Evolutionary conservation across 2,797 vertebrate species (phyloP).

Genomic region (Enteromius paludinosus): DNA sequence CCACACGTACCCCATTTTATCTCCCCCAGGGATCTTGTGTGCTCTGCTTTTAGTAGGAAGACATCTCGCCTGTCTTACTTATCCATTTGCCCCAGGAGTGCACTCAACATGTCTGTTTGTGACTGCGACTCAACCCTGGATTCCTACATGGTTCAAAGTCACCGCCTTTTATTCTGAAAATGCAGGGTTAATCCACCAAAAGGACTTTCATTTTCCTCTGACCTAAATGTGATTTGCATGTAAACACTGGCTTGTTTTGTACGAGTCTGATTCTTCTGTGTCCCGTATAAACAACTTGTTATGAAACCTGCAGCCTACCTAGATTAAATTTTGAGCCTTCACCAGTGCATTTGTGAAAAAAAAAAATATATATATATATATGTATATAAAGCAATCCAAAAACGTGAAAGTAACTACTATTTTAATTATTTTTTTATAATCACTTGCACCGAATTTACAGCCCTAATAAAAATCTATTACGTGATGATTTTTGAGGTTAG

Average conservation of each 20-base stretch:
- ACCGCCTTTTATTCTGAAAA: neutral
- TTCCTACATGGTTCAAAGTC: constrained; percentile 10
- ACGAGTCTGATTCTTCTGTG: neutral
- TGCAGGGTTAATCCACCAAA: neutral
- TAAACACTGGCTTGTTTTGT: constrained; percentile 16
- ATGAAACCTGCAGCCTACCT: neutral
- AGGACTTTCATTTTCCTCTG: neutral
- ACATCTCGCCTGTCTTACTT: constrained; percentile 38
- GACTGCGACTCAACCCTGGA: constrained; percentile 31
- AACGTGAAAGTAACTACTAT: neutral
- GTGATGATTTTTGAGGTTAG: neutral
- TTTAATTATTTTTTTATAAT: neutral
- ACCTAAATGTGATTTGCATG: constrained; percentile 31
- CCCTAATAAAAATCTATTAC: neutral
- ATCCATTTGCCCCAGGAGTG: constrained; percentile 15
- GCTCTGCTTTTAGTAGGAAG: constrained; percentile 36
- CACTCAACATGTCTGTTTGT: constrained; percentile 35
- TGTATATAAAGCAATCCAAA: neutral
- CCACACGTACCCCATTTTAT: constrained; percentile 40
- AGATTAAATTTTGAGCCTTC: neutral
- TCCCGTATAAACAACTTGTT: neutral
- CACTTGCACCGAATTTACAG: neutral
- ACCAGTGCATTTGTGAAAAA: neutral
- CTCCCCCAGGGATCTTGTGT: constrained; percentile 44
- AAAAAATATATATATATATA: neutral